A percentile compares a stretch with the other conserved stretches of the same genome.
Evolutionary conservation across 2,797 vertebrate genomes (phyloP).

Genomic region (Decapterus maruadsi): DNA sequence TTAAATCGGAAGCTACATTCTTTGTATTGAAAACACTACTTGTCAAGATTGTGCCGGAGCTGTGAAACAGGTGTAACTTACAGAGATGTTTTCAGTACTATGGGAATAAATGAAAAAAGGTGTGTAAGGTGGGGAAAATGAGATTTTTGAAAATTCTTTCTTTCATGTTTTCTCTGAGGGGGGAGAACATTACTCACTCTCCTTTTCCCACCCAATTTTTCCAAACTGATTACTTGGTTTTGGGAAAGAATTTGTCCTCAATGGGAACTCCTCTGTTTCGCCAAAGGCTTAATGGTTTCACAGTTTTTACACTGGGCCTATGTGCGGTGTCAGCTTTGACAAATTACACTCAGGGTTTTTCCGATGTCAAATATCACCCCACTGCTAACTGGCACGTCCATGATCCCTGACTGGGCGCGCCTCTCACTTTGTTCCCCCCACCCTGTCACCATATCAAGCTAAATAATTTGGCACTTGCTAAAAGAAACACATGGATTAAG

Average conservation of each 20-base stretch:
- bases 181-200: conserved; percentile 53
- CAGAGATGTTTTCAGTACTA: conserved; percentile 2
- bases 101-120: conserved; percentile 7
- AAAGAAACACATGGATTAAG: conserved; percentile 37
- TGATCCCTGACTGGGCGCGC: conserved; percentile 52
- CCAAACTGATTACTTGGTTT: conserved; percentile 53
- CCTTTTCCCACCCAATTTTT: conserved; percentile 57
- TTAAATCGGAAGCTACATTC: too few relatives aligned
- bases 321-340: conserved; percentile 74
- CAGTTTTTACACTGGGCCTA: conserved; percentile 60
- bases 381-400: conserved; percentile 57
- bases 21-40: too few relatives aligned
- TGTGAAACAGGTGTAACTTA: conserved; percentile 8
- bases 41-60: too few relatives aligned
- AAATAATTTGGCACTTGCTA: conserved; percentile 36
- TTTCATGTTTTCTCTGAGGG: conserved; percentile 31
- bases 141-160: conserved; percentile 14
- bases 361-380: conserved; percentile 65
- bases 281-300: conserved; percentile 67
- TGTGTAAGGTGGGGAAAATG: conserved; percentile 3
- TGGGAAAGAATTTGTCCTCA: conserved; percentile 68
- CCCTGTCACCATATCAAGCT: conserved; percentile 52
- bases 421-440: conserved; percentile 44
- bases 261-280: conserved; percentile 78
- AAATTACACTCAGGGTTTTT: conserved; percentile 71